These are phyloP conservation scores for Sternotherus odoratus DNA, from an alignment of 2,797 vertebrate species.

Conservation along the genomic window DNA sequence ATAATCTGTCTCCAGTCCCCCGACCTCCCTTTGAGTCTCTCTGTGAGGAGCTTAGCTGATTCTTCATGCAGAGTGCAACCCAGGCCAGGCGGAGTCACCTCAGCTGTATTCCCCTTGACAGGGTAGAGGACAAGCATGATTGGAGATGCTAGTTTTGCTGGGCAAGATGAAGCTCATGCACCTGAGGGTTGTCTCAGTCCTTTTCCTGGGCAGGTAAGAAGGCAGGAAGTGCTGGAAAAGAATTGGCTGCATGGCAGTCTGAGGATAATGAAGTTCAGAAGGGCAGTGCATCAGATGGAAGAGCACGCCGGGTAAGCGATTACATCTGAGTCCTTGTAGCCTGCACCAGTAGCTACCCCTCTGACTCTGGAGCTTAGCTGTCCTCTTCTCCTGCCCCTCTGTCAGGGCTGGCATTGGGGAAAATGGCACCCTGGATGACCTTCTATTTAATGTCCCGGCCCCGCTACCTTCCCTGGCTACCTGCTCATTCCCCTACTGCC, in stretches of 20 bases:
- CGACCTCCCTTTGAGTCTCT: too few species aligned
- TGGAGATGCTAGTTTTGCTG: too few species aligned
- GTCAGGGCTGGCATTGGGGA: background rate
- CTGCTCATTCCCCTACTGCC: too few species aligned
- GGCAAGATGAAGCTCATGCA: too few species aligned
- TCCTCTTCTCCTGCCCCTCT: background rate
- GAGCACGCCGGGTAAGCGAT: background rate
- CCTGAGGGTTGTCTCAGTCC: too few species aligned
- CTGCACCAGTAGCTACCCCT: background rate
- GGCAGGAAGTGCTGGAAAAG: background rate
- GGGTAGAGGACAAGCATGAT: too few species aligned
- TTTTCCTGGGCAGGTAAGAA: background rate
- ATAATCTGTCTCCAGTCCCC: background rate
- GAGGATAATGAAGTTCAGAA: background rate
- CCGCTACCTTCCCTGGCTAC: background rate
- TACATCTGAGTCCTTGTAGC: background rate
- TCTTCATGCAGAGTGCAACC: too few species aligned
- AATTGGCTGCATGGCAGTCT: background rate
- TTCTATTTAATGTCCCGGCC: background rate
- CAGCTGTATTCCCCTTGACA: too few species aligned
- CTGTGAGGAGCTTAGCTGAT: too few species aligned
- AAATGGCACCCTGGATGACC: background rate
- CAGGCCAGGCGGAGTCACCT: too few species aligned
- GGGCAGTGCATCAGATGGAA: too few species aligned
- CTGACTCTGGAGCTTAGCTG: background rate